Percentiles rank a stretch among this genome's conserved stretches.
Evolutionary conservation across 2,113 vertebrate species (phyloP).

Genomic region (Callipepla californica): DNA sequence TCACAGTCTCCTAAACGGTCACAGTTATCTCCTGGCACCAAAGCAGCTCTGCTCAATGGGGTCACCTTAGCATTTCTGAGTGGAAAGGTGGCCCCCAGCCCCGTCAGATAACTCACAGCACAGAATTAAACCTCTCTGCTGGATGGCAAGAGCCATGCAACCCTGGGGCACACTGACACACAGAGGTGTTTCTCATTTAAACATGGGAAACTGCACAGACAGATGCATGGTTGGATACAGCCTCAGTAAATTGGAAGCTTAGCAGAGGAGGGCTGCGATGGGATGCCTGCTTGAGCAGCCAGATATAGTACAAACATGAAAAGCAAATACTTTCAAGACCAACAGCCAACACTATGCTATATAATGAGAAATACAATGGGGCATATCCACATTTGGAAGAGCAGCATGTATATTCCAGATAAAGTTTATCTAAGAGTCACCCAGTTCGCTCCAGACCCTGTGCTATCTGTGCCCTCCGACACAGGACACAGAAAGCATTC

Average conservation of each 20-base stretch:
- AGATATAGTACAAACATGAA: background rate
- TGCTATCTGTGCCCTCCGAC: rapidly evolving
- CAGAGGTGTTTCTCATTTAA: background rate
- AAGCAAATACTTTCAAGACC: background rate
- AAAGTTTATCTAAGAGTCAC: background rate
- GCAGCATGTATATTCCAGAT: background rate
- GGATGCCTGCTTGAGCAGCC: background rate
- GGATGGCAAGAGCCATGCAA: rapidly evolving
- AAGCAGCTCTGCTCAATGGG: background rate
- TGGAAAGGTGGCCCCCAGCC: background rate
- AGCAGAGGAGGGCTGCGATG: background rate
- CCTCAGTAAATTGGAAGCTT: background rate
- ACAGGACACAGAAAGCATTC: background rate
- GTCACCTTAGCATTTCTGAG: background rate
- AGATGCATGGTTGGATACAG: rapidly evolving
- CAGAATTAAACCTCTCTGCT: background rate
- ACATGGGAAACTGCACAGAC: rapidly evolving
- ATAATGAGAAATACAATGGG: rapidly evolving
- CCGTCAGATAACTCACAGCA: background rate
- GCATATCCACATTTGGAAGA: rapidly evolving
- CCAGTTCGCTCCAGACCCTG: background rate
- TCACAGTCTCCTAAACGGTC: background rate
- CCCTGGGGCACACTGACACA: background rate
- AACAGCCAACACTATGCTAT: background rate
- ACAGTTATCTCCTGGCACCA: slow-evolving; percentile 38